These are phyloP conservation scores for Sander vitreus DNA, from an alignment of 2,113 vertebrate species.

Conservation along the genomic window DNA sequence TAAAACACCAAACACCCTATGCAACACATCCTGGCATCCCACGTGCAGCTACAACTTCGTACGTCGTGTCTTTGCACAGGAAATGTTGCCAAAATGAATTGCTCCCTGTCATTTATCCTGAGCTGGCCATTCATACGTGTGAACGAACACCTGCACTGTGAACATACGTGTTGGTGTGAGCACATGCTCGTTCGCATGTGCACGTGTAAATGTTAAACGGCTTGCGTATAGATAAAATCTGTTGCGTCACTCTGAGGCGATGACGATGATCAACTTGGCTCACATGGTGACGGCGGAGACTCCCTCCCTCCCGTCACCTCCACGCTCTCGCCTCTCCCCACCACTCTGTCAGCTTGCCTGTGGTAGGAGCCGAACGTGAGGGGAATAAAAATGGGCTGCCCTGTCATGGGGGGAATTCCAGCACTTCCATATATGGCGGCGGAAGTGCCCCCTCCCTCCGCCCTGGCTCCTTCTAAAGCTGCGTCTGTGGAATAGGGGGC, in stretches of 20 bases:
- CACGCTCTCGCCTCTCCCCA: conserved; percentile 16
- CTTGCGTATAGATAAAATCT: background rate
- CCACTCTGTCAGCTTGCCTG: conserved; percentile 17
- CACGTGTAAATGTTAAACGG: background rate
- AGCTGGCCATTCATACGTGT: background rate
- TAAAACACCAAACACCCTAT: too few species aligned
- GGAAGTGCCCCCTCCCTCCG: conserved; percentile 65
- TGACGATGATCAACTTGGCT: conserved; percentile 1
- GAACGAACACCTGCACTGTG: background rate
- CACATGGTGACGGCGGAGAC: conserved; percentile 25
- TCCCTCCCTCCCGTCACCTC: conserved; percentile 9
- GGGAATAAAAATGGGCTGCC: conserved; percentile 69
- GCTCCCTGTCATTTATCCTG: background rate
- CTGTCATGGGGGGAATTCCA: conserved; percentile 78
- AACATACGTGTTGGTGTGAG: background rate
- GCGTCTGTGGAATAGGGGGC: conserved; percentile 36
- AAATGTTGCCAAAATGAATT: background rate
- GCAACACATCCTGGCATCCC: background rate
- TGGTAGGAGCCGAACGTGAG: conserved; percentile 66
- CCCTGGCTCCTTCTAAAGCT: conserved; percentile 8
- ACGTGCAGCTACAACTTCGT: background rate
- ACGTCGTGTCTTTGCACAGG: background rate
- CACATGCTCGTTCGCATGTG: background rate
- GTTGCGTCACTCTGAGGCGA: conserved; percentile 47
- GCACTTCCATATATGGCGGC: conserved; percentile 74